A percentile compares a stretch with the other conserved stretches of the same genome.
Evolutionary conservation across 2,113 vertebrate species (phyloP).

Genomic region (Ictalurus punctatus): DNA sequence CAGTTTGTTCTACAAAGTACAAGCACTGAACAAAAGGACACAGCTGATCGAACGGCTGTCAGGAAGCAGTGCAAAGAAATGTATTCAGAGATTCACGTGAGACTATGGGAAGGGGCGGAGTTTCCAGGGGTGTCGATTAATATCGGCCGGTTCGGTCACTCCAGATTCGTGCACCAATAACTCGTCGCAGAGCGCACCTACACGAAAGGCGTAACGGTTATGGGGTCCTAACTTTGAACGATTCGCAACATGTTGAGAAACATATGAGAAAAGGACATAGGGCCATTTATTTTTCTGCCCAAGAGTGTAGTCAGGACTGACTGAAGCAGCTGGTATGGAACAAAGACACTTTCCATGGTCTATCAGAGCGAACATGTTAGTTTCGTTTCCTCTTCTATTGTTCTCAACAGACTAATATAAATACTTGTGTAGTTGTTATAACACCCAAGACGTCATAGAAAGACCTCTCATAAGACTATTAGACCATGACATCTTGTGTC

Average conservation of each 20-base stretch:
- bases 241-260: not conserved
- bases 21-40: not conserved
- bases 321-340: not conserved
- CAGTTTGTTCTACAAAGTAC: not conserved
- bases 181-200: not conserved
- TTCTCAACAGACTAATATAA: not conserved
- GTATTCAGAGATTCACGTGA: not conserved
- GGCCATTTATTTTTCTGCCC: too few relatives aligned
- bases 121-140: not conserved
- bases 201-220: not conserved
- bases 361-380: not conserved
- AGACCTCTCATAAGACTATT: not conserved
- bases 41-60: not conserved
- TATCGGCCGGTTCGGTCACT: not conserved
- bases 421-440: too few relatives aligned
- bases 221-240: not conserved
- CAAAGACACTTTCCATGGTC: not conserved
- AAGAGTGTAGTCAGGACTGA: not conserved
- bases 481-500: not conserved
- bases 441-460: not conserved
- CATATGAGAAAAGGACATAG: too few relatives aligned
- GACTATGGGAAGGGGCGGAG: not conserved
- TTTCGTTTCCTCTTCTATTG: not conserved
- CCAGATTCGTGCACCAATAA: not conserved
- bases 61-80: not conserved